Conservation (phyloP, 2,113 vertebrate genomes). For the Hyperoodon ampullatus region DNA sequence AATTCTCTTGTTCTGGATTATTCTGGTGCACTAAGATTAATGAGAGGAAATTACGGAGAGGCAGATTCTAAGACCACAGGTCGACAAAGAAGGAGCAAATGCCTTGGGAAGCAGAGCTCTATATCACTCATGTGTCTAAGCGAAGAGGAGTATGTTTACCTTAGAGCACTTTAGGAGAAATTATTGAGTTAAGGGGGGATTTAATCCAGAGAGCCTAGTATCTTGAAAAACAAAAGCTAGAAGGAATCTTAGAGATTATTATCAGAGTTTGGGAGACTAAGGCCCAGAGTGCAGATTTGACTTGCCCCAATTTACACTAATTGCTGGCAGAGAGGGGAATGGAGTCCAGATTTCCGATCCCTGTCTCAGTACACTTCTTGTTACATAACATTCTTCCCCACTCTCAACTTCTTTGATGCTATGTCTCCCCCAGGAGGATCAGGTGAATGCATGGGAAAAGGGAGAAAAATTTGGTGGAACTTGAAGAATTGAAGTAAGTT, state of each 20-base stretch:
- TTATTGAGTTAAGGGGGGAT: neutral
- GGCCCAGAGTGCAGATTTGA: neutral
- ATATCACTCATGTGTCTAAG: neutral
- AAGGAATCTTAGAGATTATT: constrained; percentile 9
- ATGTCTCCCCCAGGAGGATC: neutral
- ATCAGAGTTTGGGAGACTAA: neutral
- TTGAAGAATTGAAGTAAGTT: neutral
- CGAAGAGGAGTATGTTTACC: neutral
- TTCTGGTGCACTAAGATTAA: neutral
- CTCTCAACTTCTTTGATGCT: neutral
- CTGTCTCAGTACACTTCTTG: neutral
- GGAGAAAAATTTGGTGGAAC: neutral
- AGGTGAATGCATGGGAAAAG: neutral
- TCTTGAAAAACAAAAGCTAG: constrained; percentile 14
- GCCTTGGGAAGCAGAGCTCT: neutral
- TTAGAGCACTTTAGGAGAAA: neutral
- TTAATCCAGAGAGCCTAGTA: neutral
- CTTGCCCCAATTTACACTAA: neutral
- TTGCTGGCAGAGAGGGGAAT: neutral
- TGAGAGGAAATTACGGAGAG: neutral
- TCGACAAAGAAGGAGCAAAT: neutral
- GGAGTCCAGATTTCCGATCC: neutral
- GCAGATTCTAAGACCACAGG: neutral
- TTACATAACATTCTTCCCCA: neutral
- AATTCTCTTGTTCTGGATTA: neutral